phyloP scores from a whole-genome alignment of 1,140 invertebrate genomes.

The Drosophila subpulchrella region DNA sequence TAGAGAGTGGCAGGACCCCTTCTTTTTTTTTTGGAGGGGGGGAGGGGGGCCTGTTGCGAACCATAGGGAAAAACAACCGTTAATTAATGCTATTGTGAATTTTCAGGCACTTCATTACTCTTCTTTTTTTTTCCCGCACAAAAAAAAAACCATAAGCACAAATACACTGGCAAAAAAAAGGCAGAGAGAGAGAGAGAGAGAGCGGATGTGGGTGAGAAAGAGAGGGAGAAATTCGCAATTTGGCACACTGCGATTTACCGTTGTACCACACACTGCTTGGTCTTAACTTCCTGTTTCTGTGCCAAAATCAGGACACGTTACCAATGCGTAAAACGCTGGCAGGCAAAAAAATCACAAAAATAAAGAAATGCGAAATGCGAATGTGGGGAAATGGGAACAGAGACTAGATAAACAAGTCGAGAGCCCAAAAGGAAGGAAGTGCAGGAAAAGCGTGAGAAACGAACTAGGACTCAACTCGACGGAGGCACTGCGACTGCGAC shows the following conservation, averaged over 20 bases:
- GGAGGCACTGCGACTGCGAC: constrained; percentile 41
- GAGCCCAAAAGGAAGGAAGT: constrained; percentile 16
- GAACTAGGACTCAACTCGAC: constrained; percentile 49
- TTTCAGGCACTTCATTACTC: constrained; percentile 19
- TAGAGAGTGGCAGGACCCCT: background rate
- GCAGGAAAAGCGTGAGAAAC: constrained; percentile 35
- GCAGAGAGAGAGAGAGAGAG: background rate
- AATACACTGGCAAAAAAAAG: constrained; percentile 33
- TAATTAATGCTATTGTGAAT: constrained; percentile 42
- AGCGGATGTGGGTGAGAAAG: constrained; percentile 1
- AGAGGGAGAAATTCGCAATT: constrained; percentile 26
- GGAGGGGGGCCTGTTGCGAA: constrained; percentile 31
- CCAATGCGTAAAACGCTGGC: constrained; percentile 31
- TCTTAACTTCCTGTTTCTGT: constrained; percentile 17
- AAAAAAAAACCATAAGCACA: constrained; percentile 13
- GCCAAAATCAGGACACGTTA: constrained; percentile 40
- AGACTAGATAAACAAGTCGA: background rate
- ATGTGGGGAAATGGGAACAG: too few relatives aligned
- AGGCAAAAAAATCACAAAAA: background rate
- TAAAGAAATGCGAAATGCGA: background rate
- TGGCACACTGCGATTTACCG: constrained; percentile 41
- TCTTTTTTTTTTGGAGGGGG: too few relatives aligned
- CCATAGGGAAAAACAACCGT: constrained; percentile 34
- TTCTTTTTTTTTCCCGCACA: constrained; percentile 23
- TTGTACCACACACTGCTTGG: constrained; percentile 29